These are phyloP conservation scores for Pteria penguin DNA, from an alignment of 2,888 invertebrate genomes.

Conservation along the genomic window DNA sequence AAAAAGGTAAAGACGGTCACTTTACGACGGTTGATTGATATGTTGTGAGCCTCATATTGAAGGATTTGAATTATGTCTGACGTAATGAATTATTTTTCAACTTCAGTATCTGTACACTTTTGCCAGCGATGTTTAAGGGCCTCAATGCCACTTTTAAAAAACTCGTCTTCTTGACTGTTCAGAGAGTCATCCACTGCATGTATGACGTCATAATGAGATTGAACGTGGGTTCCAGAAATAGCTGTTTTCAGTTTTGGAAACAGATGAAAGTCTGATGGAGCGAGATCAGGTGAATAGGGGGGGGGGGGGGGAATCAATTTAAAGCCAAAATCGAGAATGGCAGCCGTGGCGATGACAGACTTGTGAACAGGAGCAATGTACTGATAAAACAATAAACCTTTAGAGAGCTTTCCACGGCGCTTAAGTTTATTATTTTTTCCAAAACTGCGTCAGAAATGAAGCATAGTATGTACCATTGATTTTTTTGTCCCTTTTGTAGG, in stretches of 20 bases:
- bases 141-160: not conserved
- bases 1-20: too few species aligned
- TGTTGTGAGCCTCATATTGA: not conserved
- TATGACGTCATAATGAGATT: not conserved
- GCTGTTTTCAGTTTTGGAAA: not conserved
- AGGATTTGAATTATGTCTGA: not conserved
- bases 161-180: too few species aligned
- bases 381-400: not conserved
- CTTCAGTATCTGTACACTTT: not conserved
- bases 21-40: not conserved
- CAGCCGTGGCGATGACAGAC: not conserved
- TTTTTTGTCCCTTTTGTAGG: not conserved
- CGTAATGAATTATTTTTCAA: not conserved
- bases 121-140: not conserved
- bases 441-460: not conserved
- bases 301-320: too few species aligned
- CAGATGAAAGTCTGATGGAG: not conserved
- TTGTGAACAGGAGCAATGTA: not conserved
- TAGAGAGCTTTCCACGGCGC: not conserved
- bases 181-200: not conserved
- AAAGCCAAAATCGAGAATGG: not conserved
- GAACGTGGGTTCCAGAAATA: not conserved
- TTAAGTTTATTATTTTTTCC: not conserved
- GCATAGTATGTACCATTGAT: not conserved
- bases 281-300: not conserved